A percentile compares a stretch with the other conserved stretches of the same genome.
phyloP scores from a whole-genome alignment of 1,140 invertebrate genomes.

The Heterodera schachtii region DNA sequence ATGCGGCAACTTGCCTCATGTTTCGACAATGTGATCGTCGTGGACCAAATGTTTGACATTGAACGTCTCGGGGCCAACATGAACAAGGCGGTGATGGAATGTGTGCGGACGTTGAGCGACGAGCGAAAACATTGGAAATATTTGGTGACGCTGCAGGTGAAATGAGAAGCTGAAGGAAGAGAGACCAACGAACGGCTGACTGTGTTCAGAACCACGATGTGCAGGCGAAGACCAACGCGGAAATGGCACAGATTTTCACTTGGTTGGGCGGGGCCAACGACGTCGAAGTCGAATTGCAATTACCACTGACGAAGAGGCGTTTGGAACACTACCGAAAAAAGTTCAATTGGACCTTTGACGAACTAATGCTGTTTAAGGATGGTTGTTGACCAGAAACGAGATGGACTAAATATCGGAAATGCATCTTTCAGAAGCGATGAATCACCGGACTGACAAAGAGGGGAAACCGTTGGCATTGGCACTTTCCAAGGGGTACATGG shows the following conservation, averaged over 20 bases:
- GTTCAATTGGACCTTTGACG: constrained; percentile 30
- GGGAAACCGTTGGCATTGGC: not conserved
- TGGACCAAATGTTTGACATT: constrained; percentile 30
- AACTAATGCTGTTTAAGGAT: constrained; percentile 32
- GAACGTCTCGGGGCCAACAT: constrained; percentile 39
- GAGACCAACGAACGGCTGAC: not conserved
- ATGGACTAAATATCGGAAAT: not conserved
- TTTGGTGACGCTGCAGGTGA: constrained; percentile 36
- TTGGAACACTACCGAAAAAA: not conserved
- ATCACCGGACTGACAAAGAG: not conserved
- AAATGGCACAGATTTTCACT: constrained; percentile 29
- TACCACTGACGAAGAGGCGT: not conserved
- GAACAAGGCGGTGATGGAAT: constrained; percentile 32
- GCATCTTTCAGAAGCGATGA: not conserved
- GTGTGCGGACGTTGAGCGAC: constrained; percentile 29
- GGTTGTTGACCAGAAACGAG: not conserved
- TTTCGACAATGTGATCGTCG: constrained; percentile 40
- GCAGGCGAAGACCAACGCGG: constrained; percentile 32
- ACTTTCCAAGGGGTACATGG: constrained; percentile 18
- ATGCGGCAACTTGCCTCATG: constrained; percentile 35
- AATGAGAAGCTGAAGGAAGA: not conserved
- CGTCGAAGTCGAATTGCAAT: not conserved
- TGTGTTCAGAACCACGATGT: constrained; percentile 32
- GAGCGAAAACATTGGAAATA: constrained; percentile 36
- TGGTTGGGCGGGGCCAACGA: constrained; percentile 35